Conservation (phyloP, 2,888 invertebrate genomes). For the Protodeltote pygarga region DNA sequence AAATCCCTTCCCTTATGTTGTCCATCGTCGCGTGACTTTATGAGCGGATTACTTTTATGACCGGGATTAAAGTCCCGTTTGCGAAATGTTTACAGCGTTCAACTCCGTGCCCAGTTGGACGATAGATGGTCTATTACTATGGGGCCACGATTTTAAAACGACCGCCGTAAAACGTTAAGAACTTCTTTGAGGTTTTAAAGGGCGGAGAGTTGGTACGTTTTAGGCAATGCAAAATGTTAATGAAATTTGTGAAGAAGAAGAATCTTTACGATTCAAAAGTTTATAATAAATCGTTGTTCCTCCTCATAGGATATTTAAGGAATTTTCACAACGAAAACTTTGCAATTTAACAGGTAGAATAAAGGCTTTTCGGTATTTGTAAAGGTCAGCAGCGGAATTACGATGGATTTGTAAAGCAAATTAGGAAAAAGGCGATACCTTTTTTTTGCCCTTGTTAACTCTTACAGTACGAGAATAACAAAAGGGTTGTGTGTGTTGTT, state of each 20-base stretch:
- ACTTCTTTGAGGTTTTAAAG: conserved; percentile 25
- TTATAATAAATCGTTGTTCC: conserved; percentile 63
- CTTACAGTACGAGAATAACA: conserved; percentile 22
- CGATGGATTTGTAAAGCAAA: conserved; percentile 46
- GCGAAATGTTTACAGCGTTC: conserved; percentile 82
- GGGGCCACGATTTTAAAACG: conserved; percentile 25
- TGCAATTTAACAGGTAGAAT: conserved; percentile 62
- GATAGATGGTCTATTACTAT: conserved; percentile 36
- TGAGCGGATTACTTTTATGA: conserved; percentile 86
- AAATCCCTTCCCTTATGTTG: conserved; percentile 85
- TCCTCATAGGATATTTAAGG: conserved; percentile 65
- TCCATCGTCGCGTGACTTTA: conserved; percentile 86
- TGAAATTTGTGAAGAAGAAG: conserved; percentile 41
- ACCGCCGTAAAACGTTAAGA: conserved; percentile 31
- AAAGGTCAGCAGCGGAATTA: conserved; percentile 54
- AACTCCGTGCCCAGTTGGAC: conserved; percentile 69
- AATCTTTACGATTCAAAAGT: conserved; percentile 59
- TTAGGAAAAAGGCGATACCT: conserved; percentile 29
- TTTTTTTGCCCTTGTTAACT: no score
- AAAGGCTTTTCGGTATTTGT: conserved; percentile 56
- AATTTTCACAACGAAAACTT: conserved; percentile 71
- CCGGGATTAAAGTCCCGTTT: conserved; percentile 83
- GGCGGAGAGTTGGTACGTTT: conserved; percentile 13
- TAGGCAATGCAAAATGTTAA: conserved; percentile 29
- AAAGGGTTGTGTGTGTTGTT: conserved; percentile 20